Evolutionary conservation across 1,140 invertebrate genomes (phyloP).

Genomic region (Drosophila prosaltans): DNA sequence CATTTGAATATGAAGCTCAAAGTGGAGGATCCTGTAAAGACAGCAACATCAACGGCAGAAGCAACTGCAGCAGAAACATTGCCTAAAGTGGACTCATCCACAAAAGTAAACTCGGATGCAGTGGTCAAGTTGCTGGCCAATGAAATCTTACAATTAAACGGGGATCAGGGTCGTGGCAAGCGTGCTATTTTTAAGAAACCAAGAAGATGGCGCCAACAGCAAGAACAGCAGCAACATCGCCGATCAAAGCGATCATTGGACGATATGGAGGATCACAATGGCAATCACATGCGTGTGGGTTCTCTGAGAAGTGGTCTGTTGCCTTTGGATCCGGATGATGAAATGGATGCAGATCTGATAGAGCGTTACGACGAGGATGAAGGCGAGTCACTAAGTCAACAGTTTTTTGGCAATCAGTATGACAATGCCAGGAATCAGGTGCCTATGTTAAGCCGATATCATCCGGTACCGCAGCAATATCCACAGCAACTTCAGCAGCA

Average conservation of each 20-base stretch:
- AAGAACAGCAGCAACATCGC: constrained; percentile 10
- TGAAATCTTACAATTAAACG: constrained; percentile 35
- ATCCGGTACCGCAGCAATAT: constrained; percentile 16
- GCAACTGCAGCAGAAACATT: background rate
- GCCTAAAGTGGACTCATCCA: background rate
- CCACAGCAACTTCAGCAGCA: constrained; percentile 6
- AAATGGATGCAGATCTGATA: background rate
- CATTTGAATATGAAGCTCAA: constrained; percentile 25
- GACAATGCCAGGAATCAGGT: constrained; percentile 38
- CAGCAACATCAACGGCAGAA: background rate
- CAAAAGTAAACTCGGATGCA: constrained; percentile 38
- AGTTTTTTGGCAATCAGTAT: constrained; percentile 4
- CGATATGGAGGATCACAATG: constrained; percentile 64
- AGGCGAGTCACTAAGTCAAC: background rate
- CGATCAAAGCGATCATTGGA: constrained; percentile 28
- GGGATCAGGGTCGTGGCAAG: constrained; percentile 41
- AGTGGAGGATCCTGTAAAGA: background rate
- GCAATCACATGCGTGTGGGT: constrained; percentile 50
- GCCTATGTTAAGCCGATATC: constrained; percentile 47
- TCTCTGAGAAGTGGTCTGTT: constrained; percentile 44
- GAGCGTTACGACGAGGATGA: constrained; percentile 9
- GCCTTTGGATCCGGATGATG: constrained; percentile 14
- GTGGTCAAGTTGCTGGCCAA: constrained; percentile 53
- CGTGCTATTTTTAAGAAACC: constrained; percentile 19
- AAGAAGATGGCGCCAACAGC: background rate